Conservation (phyloP, 64 coral and sea anemone species). For the Pocillopora verrucosa region DNA sequence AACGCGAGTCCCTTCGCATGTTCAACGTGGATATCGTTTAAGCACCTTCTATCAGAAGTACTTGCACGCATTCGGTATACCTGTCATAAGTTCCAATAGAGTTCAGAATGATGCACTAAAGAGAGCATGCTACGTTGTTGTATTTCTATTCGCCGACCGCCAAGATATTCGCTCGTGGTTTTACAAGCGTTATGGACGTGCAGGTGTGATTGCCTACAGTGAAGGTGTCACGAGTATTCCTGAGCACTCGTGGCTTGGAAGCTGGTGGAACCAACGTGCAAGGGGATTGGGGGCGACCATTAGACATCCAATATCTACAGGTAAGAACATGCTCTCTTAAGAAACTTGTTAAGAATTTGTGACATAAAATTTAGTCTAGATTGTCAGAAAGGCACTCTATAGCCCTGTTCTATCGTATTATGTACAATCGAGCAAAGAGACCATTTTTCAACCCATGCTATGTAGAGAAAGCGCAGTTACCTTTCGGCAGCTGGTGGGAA, state of each 20-base stretch:
- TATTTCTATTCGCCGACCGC: slow-evolving; percentile 89
- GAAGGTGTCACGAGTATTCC: slow-evolving; percentile 95
- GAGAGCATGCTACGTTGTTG: slow-evolving; percentile 89
- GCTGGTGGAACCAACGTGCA: slow-evolving; percentile 82
- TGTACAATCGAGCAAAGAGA: too few species aligned
- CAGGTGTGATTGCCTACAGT: slow-evolving; percentile 74
- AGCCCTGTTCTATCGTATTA: too few species aligned
- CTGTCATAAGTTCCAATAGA: slow-evolving; percentile 75
- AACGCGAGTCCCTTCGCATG: slow-evolving; percentile 43
- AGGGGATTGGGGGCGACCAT: slow-evolving; percentile 90
- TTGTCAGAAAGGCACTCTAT: too few species aligned
- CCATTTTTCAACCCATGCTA: too few species aligned
- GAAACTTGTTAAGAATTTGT: too few species aligned
- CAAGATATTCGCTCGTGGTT: slow-evolving; percentile 83
- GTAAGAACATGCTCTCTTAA: slow-evolving; percentile 40
- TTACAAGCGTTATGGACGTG: slow-evolving; percentile 74
- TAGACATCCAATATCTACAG: slow-evolving; percentile 82
- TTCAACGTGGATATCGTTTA: slow-evolving; percentile 59
- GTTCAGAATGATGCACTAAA: slow-evolving; percentile 68
- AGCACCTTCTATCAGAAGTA: slow-evolving; percentile 87
- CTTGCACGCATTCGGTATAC: slow-evolving; percentile 89
- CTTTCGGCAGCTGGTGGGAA: too few species aligned
- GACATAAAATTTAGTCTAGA: too few species aligned
- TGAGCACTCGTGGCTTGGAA: slow-evolving; percentile 83
- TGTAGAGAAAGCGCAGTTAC: too few species aligned